Conservation (phyloP, 2,113 vertebrate species). For the Ardeotis arabs region DNA sequence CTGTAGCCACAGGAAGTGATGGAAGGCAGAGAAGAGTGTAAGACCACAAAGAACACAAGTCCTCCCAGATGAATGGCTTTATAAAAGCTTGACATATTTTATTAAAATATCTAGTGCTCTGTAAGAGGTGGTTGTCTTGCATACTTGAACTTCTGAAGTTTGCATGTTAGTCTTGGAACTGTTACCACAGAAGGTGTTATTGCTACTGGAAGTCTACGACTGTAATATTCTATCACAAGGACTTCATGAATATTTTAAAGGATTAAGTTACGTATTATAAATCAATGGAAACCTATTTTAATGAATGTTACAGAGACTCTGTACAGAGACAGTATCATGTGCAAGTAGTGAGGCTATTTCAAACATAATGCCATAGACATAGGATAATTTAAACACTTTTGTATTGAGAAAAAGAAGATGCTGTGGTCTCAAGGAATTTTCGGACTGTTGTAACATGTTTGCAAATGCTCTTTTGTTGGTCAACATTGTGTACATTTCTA, state of each 20-base stretch:
- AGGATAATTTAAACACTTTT: neutral
- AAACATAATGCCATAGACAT: neutral
- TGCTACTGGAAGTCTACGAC: neutral
- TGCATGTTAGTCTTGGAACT: neutral
- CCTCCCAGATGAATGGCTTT: neutral
- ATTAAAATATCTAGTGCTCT: neutral
- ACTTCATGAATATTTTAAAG: neutral
- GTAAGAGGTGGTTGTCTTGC: neutral
- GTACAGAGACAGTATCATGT: neutral
- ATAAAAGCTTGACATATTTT: neutral
- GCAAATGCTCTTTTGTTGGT: neutral
- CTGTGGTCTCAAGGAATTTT: neutral
- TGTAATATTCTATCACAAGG: neutral
- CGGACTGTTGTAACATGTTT: neutral
- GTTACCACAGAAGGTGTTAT: neutral
- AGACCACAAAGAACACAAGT: neutral
- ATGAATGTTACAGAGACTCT: neutral
- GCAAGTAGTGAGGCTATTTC: neutral
- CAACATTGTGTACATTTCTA: neutral
- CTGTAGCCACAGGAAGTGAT: neutral
- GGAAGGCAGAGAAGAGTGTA: neutral
- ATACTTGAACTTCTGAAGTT: neutral
- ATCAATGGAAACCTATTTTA: neutral
- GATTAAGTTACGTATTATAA: neutral
- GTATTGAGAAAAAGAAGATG: neutral